phyloP scores from a whole-genome alignment of 2,888 invertebrate genomes.

The Anagyrus pseudococci region DNA sequence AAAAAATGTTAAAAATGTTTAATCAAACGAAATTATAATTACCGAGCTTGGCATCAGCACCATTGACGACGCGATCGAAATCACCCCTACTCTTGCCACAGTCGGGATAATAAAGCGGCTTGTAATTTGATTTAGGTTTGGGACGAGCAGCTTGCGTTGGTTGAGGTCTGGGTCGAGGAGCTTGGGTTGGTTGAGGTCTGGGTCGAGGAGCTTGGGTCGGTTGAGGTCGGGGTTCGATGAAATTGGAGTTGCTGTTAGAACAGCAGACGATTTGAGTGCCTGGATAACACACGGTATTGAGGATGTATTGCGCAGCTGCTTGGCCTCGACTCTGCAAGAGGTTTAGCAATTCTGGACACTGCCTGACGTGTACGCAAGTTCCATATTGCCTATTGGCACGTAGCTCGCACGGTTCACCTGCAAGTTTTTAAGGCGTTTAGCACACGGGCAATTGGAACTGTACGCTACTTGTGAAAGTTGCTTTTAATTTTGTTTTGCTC shows the following conservation, averaged over 20 bases:
- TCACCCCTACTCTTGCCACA: constrained; percentile 71
- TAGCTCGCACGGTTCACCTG: constrained; percentile 28
- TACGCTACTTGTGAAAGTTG: no score
- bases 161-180: no score
- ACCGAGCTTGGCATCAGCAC: constrained; percentile 71
- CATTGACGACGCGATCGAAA: constrained; percentile 75
- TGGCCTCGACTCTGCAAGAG: constrained; percentile 62
- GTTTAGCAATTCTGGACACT: constrained; percentile 64
- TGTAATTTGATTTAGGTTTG: constrained; percentile 34
- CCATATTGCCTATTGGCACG: constrained; percentile 54
- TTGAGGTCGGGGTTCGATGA: constrained; percentile 3
- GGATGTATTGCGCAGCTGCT: constrained; percentile 65
- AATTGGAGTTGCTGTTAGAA: no score
- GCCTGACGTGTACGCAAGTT: constrained; percentile 64
- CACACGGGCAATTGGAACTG: no score
- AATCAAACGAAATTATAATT: no score
- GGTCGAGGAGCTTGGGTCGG: neutral
- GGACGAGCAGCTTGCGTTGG: constrained; percentile 11
- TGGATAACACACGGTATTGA: constrained; percentile 74
- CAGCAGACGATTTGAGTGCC: constrained; percentile 72
- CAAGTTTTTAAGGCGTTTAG: no score
- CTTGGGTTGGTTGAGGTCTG: no score
- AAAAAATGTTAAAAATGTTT: no score
- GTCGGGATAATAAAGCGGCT: constrained; percentile 51
- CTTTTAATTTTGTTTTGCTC: no score